phyloP scores from a whole-genome alignment of 2,888 invertebrate species.

The Dendrolimus pini region DNA sequence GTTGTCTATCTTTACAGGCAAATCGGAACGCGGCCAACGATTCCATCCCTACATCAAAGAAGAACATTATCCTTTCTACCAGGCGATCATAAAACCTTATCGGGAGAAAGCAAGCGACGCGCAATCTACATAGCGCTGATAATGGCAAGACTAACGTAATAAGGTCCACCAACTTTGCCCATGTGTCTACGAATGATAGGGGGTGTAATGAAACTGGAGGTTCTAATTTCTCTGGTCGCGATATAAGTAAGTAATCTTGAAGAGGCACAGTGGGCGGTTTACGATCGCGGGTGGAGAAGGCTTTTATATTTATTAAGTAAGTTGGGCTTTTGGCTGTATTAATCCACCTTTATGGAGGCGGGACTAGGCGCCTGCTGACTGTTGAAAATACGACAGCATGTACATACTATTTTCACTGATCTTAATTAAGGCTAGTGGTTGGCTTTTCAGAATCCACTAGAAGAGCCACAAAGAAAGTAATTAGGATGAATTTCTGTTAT shows the following conservation, averaged over 20 bases:
- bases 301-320: constrained; percentile 79
- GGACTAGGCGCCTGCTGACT: constrained; percentile 50
- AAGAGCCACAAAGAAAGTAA: no score
- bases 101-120: constrained; percentile 66
- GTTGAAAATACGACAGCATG: constrained; percentile 18
- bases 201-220: constrained; percentile 53
- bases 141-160: constrained; percentile 49
- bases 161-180: constrained; percentile 38
- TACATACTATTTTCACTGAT: no score
- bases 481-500: no score
- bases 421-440: no score
- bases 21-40: constrained; percentile 46
- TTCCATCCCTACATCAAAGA: constrained; percentile 61
- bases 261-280: constrained; percentile 69
- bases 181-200: constrained; percentile 19
- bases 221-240: constrained; percentile 42
- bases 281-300: constrained; percentile 68
- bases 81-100: constrained; percentile 65
- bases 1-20: constrained; percentile 56
- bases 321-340: constrained; percentile 75
- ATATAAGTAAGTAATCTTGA: constrained; percentile 73
- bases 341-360: constrained; percentile 74
- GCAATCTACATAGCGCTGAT: constrained; percentile 76
- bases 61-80: constrained; percentile 73
- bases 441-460: no score